These are phyloP conservation scores for Chirona hameri DNA, from an alignment of 2,888 invertebrate genomes.

Conservation along the genomic window DNA sequence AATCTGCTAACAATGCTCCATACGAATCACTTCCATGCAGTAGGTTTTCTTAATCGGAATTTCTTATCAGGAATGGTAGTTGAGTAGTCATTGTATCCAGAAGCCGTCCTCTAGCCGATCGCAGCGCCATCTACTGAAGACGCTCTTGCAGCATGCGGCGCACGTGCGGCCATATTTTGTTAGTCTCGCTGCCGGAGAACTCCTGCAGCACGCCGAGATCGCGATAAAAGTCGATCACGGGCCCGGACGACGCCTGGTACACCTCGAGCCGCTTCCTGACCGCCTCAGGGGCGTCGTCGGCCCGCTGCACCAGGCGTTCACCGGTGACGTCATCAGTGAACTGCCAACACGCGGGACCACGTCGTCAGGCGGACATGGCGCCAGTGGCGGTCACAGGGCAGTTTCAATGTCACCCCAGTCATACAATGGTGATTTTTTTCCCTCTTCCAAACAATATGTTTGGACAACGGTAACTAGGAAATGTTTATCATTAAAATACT, in stretches of 20 bases:
- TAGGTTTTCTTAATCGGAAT: no score
- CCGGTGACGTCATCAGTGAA: constrained; percentile 90
- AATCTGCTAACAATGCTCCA: no score
- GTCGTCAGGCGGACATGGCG: no score
- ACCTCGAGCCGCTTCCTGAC: constrained; percentile 73
- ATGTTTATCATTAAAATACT: no score
- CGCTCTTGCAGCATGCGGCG: not conserved
- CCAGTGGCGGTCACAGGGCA: no score
- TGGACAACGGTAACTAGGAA: no score
- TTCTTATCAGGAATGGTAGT: no score
- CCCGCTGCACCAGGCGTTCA: constrained; percentile 77
- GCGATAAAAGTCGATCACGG: constrained; percentile 77
- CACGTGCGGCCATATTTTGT: constrained; percentile 90
- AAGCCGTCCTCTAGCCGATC: not conserved
- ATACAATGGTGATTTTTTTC: no score
- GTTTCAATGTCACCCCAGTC: no score
- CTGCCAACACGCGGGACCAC: no score
- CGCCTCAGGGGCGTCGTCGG: constrained; percentile 86
- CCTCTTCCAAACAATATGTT: no score
- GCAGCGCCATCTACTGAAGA: not conserved
- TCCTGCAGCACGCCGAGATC: constrained; percentile 67
- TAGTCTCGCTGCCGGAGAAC: constrained; percentile 80
- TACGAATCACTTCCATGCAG: no score
- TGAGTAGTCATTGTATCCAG: not conserved
- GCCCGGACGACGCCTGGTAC: constrained; percentile 71